A percentile compares a stretch with the other conserved stretches of the same genome.
phyloP scores from a whole-genome alignment of 2,888 invertebrate species.

The Meteorus cinctellus region DNA sequence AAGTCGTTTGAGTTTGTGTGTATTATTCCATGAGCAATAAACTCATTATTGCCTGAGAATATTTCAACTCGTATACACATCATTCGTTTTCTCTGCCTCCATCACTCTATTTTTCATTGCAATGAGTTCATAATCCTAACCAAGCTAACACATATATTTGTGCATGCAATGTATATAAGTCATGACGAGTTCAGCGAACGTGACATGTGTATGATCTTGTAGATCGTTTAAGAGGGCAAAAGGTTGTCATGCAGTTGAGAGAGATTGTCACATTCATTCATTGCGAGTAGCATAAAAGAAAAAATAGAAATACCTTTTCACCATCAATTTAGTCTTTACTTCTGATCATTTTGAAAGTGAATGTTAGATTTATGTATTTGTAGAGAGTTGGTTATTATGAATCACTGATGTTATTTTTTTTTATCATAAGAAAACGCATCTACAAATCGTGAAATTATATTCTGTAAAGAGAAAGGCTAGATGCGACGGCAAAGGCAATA shows the following conservation, averaged over 20 bases:
- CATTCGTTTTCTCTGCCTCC: too few relatives aligned
- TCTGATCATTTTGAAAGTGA: neutral
- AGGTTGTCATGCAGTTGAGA: neutral
- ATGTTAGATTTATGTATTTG: too few relatives aligned
- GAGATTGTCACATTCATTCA: constrained; percentile 14
- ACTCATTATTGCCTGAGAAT: too few relatives aligned
- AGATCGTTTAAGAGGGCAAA: neutral
- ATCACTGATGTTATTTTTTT: neutral
- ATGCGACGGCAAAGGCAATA: neutral
- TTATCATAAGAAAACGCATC: neutral
- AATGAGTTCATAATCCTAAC: constrained; percentile 2
- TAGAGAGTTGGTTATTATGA: too few relatives aligned
- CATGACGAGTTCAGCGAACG: constrained; percentile 27
- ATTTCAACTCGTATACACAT: too few relatives aligned
- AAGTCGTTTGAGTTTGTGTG: too few relatives aligned
- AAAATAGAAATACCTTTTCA: neutral
- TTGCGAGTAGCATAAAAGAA: neutral
- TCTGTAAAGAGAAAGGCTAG: neutral
- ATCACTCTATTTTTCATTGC: neutral
- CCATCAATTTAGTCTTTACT: neutral
- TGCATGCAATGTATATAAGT: neutral
- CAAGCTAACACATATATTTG: neutral
- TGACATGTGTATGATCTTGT: constrained; percentile 16
- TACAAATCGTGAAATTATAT: neutral
- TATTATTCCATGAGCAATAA: too few relatives aligned